Evolutionary conservation across 2,888 invertebrate genomes (phyloP).

Genomic region (Sipunculus nudus): DNA sequence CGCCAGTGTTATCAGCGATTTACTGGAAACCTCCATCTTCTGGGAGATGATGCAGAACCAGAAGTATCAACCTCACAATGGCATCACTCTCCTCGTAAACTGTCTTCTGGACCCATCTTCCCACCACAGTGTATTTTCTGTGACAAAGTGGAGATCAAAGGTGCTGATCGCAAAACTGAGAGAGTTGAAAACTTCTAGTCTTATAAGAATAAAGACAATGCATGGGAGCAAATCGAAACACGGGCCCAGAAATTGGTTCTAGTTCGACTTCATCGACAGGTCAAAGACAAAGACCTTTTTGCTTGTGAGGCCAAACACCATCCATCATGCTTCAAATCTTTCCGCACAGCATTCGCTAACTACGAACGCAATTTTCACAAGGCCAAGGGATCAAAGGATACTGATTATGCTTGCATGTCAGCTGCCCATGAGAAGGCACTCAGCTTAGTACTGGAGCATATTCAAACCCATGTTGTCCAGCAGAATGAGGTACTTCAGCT

Average conservation of each 20-base stretch:
- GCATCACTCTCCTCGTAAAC: too few species aligned
- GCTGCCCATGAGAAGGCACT: background rate
- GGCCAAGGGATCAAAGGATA: background rate
- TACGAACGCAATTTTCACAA: background rate
- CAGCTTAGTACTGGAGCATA: background rate
- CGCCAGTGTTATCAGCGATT: too few species aligned
- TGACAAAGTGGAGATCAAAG: background rate
- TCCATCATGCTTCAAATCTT: background rate
- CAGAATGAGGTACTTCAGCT: background rate
- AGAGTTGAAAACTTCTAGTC: background rate
- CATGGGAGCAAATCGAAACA: background rate
- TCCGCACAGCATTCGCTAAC: constrained; percentile 1
- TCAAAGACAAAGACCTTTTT: background rate
- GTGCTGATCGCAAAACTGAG: constrained; percentile 1
- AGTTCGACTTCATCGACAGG: background rate
- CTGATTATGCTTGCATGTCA: background rate
- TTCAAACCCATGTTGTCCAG: background rate
- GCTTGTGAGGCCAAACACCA: constrained; percentile 2
- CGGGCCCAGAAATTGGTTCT: background rate
- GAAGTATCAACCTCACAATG: too few species aligned
- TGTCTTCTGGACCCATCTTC: too few species aligned
- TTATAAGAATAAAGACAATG: constrained; percentile 1
- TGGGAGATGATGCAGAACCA: too few species aligned
- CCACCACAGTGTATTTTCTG: background rate
- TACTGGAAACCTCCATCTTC: too few species aligned